Conservation (phyloP, 2,113 vertebrate genomes). For the Danionella cerebrum region DNA sequence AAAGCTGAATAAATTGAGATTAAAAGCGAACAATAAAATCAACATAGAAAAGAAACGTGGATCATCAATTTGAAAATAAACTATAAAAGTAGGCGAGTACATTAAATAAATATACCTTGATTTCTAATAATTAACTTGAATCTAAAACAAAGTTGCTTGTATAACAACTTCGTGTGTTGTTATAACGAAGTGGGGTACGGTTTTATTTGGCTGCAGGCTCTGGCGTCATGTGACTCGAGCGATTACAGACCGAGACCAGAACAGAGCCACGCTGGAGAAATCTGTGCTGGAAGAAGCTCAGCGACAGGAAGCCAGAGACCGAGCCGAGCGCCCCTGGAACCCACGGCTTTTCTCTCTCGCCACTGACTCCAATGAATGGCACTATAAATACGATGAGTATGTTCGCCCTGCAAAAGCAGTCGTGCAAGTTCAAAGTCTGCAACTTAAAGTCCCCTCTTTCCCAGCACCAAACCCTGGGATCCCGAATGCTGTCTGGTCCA, state of each 20-base stretch:
- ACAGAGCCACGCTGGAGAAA: conserved; percentile 85
- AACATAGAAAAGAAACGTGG: too few species aligned
- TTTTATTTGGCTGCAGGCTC: conserved; percentile 70
- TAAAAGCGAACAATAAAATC: too few species aligned
- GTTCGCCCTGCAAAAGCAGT: not conserved
- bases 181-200: too few species aligned
- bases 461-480: conserved; percentile 82
- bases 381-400: conserved; percentile 81
- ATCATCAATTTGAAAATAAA: too few species aligned
- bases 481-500: conserved; percentile 73
- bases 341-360: conserved; percentile 75
- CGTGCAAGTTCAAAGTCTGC: too few species aligned
- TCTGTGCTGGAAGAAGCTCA: conserved; percentile 85
- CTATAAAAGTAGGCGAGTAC: too few species aligned
- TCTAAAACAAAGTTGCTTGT: not conserved
- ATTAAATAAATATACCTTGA: too few species aligned
- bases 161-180: too few species aligned
- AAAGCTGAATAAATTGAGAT: too few species aligned
- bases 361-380: conserved; percentile 71
- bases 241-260: conserved; percentile 80
- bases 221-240: conserved; percentile 89
- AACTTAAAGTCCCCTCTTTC: not conserved
- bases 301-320: conserved; percentile 66
- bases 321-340: conserved; percentile 73
- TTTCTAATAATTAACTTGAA: too few species aligned